These are phyloP conservation scores for Trilocha varians DNA, from an alignment of 2,888 invertebrate species.

Conservation along the genomic window DNA sequence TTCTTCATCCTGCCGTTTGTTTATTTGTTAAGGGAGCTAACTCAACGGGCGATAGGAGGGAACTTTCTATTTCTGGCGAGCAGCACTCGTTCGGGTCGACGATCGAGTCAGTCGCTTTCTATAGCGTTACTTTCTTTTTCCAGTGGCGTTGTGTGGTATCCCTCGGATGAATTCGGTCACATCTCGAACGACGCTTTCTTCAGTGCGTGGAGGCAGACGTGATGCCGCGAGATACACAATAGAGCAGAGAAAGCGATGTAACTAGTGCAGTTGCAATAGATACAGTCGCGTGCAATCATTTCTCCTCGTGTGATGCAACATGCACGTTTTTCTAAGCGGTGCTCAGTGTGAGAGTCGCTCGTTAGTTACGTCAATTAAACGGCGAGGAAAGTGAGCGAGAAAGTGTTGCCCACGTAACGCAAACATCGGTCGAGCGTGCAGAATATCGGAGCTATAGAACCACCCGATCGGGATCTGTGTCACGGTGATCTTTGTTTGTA, in stretches of 20 bases:
- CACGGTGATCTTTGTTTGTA: constrained; percentile 62
- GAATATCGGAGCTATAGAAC: background rate
- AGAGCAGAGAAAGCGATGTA: constrained; percentile 58
- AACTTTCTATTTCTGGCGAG: constrained; percentile 70
- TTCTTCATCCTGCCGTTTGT: constrained; percentile 59
- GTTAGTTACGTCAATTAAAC: constrained; percentile 70
- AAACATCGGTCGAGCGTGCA: constrained; percentile 25
- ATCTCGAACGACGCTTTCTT: constrained; percentile 32
- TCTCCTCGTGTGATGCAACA: constrained; percentile 68
- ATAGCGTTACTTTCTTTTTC: constrained; percentile 68
- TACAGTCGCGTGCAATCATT: constrained; percentile 64
- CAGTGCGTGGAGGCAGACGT: constrained; percentile 16
- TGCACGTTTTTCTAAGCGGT: constrained; percentile 55
- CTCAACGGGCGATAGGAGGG: constrained; percentile 46
- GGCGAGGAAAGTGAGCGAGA: constrained; percentile 66
- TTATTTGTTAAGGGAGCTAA: constrained; percentile 65
- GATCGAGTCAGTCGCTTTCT: constrained; percentile 64
- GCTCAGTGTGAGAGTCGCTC: constrained; percentile 58
- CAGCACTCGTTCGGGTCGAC: constrained; percentile 61
- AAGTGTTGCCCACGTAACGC: constrained; percentile 60
- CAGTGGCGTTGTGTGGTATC: constrained; percentile 35
- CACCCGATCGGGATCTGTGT: constrained; percentile 42
- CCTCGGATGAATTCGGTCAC: constrained; percentile 37
- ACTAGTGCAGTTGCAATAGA: constrained; percentile 60
- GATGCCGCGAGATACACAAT: constrained; percentile 43